Base-by-base conservation (phyloP, 2,888 invertebrate species). In the Cosmia trapezina region DNA sequence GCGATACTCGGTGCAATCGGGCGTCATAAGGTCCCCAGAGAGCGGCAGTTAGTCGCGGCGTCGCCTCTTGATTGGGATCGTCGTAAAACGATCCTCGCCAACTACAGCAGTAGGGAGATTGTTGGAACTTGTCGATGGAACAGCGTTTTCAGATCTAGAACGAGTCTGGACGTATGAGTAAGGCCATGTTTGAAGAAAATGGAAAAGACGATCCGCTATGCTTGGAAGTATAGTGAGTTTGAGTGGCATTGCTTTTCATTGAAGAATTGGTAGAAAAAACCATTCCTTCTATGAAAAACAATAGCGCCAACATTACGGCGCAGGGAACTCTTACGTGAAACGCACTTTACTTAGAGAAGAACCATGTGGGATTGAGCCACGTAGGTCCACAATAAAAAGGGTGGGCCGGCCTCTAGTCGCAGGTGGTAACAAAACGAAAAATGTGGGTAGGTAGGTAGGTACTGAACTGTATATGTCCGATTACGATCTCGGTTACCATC, bases 31-130 rank as follows among this genome's bases (percentile, higher is more conserved):
- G 71, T 76, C 94, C 92, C 94, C 59, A 66, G 93, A 88, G 95
- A 91, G 78, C 90, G 87, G 91, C 92, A 92, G 95, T 95, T 95
- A 95, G 95, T 90, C 95, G 91, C 90, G 82, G 93, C 94, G 96
- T 90, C 96, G 96, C 95, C 96, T 90, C 91, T 94, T 94, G 93
- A 96, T 96, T 95, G 96, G 94, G 91, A 90, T 89, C 80, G 90
- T 93, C 92, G 93, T 96, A 96, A 96, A 96, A 92, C 93, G 92
- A 95, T 95, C 92, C 89, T 86, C 91, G 83, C 85, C 87, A 87
- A 88, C 88, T 87, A 87, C 83, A 71, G 66, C 73, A 65, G 71
- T 88, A 91, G 92, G 83, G 91, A 81, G 79, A 70, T 54, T 70
- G 28, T 33, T 41, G 49, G 28, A 61, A 67, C 51, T 67, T 82